Conservation (phyloP, 2,797 vertebrate species). For the Microctenopoma lineatum region DNA sequence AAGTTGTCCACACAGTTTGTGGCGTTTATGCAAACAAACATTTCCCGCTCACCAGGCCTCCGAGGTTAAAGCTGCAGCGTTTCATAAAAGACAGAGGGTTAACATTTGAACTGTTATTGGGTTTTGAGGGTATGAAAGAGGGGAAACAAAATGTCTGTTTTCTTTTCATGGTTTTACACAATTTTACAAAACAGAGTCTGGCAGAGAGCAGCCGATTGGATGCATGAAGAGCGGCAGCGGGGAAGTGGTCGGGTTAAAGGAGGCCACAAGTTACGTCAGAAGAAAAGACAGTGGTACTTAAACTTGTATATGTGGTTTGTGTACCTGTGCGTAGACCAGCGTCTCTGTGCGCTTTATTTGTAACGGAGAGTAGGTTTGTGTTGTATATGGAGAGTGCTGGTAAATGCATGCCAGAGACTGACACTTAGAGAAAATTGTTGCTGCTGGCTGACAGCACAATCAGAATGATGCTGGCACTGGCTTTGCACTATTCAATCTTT, state of each 20-base stretch:
- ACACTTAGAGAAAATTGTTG: not conserved
- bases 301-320: not conserved
- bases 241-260: not conserved
- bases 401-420: not conserved
- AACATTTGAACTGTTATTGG: not conserved
- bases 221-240: constrained; percentile 2
- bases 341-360: not conserved
- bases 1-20: not conserved
- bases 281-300: not conserved
- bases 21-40: constrained; percentile 6
- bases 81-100: not conserved
- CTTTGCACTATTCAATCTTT: not conserved
- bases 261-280: not conserved
- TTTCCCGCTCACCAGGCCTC: constrained; percentile 9
- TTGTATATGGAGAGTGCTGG: not conserved
- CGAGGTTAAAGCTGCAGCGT: not conserved
- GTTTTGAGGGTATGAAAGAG: constrained; percentile 1
- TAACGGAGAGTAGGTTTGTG: too few species aligned
- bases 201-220: not conserved
- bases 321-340: not conserved
- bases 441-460: constrained; percentile 18
- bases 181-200: not conserved
- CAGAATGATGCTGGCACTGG: constrained; percentile 4
- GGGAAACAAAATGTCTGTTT: constrained; percentile 2
- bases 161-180: not conserved